Base-by-base conservation (phyloP, 2,113 vertebrate genomes). In the Oncorhynchus tshawytscha region DNA sequence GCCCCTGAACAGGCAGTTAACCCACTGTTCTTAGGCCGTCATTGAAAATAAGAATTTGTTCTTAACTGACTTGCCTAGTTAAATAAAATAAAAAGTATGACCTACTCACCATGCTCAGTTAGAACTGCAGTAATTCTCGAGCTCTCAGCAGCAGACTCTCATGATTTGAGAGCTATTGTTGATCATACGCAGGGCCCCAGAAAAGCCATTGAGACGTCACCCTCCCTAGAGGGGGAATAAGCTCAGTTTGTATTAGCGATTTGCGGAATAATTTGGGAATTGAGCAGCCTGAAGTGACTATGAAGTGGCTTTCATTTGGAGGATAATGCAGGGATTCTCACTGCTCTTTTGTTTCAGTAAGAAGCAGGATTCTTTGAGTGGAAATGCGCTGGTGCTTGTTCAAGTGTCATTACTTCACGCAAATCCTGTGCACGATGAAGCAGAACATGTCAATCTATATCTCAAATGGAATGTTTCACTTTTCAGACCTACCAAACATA, bases 201-300 rank as follows among this genome's bases (percentile, higher is more conserved):
- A 39, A 70, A 70, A 15, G n/a, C 57, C 31, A 24, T n/a, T 34
- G 16, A 34, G 27, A 72, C 20, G 6, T 27, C 65, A 29, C 29
- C 12, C 13, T 45, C 65, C 65, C 65, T 67, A 68, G 31, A 72
- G 57, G 71, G 51, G 67, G 68, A 77, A 74, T 77, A 31, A 67
- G 60, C 72, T 79, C 60, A 20, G 68, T 72, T 34, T 48, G 71
- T 72, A 57, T 69, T 25, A 54, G 27, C 15, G 54, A 65, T 49
- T 76, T 72, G 51, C 48, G n/a, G 70, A 68, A 16, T 22, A 75
- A 69, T 75, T 73, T 75, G 70, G 70, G 78, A 77, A 79, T 57
- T 69, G 54, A 76, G 67, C 70, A 57, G 67, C 59, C 70, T 76
- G 67, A 82, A 76, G 70, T 73, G 67, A 67, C 71, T 57, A 72